These are phyloP conservation scores for Laupala kohalensis DNA, from an alignment of 1,140 invertebrate genomes.

Conservation along the genomic window DNA sequence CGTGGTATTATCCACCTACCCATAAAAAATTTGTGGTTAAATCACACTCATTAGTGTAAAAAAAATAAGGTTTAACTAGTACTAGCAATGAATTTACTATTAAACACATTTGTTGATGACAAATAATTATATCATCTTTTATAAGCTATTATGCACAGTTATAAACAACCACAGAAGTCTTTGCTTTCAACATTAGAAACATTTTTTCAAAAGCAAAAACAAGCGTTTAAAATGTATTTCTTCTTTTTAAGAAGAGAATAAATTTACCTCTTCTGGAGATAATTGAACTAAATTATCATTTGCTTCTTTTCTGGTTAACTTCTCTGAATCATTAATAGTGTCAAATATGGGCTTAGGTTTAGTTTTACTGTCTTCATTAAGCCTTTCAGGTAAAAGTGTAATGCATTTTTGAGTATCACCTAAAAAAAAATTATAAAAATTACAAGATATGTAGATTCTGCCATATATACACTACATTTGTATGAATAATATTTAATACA, in stretches of 20 bases:
- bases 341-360: conserved; percentile 51
- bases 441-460: too few relatives aligned
- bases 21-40: too few relatives aligned
- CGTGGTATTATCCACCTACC: conserved; percentile 16
- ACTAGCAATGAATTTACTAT: too few relatives aligned
- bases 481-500: background rate
- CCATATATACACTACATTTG: background rate
- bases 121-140: too few relatives aligned
- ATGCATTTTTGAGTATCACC: conserved; percentile 54
- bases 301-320: conserved; percentile 60
- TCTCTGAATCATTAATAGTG: conserved; percentile 38
- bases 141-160: too few relatives aligned
- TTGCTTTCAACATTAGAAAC: too few relatives aligned
- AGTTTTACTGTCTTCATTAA: conserved; percentile 47
- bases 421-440: background rate
- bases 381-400: conserved; percentile 56
- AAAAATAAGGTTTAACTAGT: too few relatives aligned
- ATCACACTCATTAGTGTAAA: too few relatives aligned
- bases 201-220: background rate
- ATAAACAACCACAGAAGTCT: too few relatives aligned
- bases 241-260: background rate
- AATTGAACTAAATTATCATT: conserved; percentile 67
- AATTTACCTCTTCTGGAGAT: conserved; percentile 43
- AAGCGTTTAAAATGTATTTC: background rate
- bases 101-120: background rate